phyloP scores from a whole-genome alignment of 2,113 vertebrate genomes.

The Cinclus mexicanus region DNA sequence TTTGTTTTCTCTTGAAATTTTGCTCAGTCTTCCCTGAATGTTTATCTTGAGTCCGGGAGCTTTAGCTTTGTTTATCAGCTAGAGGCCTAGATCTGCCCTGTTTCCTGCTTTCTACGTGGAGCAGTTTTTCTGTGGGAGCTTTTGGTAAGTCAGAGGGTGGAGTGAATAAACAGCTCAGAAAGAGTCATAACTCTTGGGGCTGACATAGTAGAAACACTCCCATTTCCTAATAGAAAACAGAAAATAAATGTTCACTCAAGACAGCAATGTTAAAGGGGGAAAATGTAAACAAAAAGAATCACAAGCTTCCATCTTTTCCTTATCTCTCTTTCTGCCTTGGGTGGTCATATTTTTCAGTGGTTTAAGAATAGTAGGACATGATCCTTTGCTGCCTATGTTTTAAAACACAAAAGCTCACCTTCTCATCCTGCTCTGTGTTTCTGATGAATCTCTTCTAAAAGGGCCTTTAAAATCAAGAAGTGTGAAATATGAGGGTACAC shows the following conservation, averaged over 20 bases:
- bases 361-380: not conserved
- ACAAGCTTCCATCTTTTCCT: not conserved
- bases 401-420: not conserved
- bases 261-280: fast-evolving
- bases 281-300: not conserved
- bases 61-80: not conserved
- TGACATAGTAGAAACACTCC: not conserved
- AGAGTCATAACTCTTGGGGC: not conserved
- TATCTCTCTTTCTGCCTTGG: not conserved
- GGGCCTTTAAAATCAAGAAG: not conserved
- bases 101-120: not conserved
- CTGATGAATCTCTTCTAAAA: not conserved
- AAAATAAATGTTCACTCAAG: not conserved
- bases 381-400: not conserved
- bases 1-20: not conserved
- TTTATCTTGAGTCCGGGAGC: not conserved
- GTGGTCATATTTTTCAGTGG: not conserved
- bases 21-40: not conserved
- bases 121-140: not conserved
- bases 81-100: not conserved
- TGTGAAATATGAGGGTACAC: not conserved
- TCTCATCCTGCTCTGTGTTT: not conserved
- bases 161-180: not conserved
- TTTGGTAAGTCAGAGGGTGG: not conserved
- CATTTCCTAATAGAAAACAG: not conserved